Base-by-base conservation (phyloP, 2,113 vertebrate species). In the Rhinopomastus cyanomelas region DNA sequence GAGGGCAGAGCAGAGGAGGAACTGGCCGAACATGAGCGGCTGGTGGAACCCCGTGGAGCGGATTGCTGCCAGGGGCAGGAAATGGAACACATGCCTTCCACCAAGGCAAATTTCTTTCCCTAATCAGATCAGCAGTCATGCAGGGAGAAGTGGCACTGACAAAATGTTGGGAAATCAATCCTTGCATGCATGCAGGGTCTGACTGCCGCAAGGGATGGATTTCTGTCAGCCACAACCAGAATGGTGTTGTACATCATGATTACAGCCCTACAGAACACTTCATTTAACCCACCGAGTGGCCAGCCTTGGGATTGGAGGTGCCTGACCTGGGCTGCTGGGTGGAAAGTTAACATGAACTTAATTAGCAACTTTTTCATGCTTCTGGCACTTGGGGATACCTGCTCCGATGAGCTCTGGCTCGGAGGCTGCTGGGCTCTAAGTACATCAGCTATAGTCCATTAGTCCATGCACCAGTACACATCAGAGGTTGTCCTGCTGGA, bases 1-100 rank as follows among this genome's bases (percentile, higher is more conserved):
- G 69, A 89, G 65, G 59, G 81, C 32, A 37, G 16, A 25, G 67
- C 4, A 4, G 68, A 87, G 85, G 65, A 93, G 85, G 65, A 78
- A 66, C 61, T 82, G 88, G 71, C 74, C 80, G 84, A 68, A 12
- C 66, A 60, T 4, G 16, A 81, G 85, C 76, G 95, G 85, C 64
- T 72, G 46, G 57, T 78, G 87, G 90, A 95, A 81, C 91, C 95
- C 95, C 59, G 51, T 57, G 53, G 95, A 92, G 90, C 3, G 34
- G 46, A 72, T 67, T 74, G 90, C 89, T 95, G 90, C 92, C 91
- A 94, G 84, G 94, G 85, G 85, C 96, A 96, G 96, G 96, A 97
- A 96, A 95, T 96, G 94, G 96, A 97, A 96, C 96, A 96, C 93
- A 37, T 95, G 91, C 93, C 93, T 96, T 96, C 88, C 73, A 94